Percentiles rank a stretch among this genome's conserved stretches.
Evolutionary conservation across 1,140 invertebrate species (phyloP).

Genomic region (Lordiphosa collinella): DNA sequence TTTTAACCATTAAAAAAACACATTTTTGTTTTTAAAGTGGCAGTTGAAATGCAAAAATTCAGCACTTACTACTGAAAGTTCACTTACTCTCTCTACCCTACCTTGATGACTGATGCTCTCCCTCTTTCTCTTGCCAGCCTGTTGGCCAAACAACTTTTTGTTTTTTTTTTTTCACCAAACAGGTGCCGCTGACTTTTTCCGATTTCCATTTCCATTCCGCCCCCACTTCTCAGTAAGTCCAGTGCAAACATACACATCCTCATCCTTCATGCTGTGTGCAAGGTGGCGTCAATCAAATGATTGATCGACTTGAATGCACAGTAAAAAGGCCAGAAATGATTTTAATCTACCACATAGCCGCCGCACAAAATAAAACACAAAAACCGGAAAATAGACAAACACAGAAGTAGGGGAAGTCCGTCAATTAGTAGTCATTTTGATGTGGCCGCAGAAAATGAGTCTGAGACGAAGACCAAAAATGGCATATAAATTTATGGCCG

Average conservation of each 20-base stretch:
- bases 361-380: slow-evolving; percentile 67
- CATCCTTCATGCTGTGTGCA: slow-evolving; percentile 43
- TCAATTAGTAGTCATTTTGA: slow-evolving; percentile 71
- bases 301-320: slow-evolving; percentile 51
- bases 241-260: slow-evolving; percentile 17
- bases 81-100: neutral
- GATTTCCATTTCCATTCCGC: slow-evolving; percentile 13
- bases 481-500: slow-evolving; percentile 53
- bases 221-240: slow-evolving; percentile 1
- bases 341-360: slow-evolving; percentile 47
- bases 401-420: slow-evolving; percentile 39
- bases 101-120: slow-evolving; percentile 27
- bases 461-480: slow-evolving; percentile 5
- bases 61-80: neutral
- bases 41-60: no score
- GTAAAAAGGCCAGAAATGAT: slow-evolving; percentile 18
- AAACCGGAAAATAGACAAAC: slow-evolving; percentile 37
- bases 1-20: no score
- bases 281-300: slow-evolving; percentile 69
- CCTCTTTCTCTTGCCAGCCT: slow-evolving; percentile 18
- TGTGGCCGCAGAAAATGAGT: slow-evolving; percentile 26
- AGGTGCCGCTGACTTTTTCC: slow-evolving; percentile 30
- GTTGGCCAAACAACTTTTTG: slow-evolving; percentile 50
- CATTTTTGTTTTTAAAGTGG: no score
- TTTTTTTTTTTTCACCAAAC: slow-evolving; percentile 21